Evolutionary conservation across 53 echinoderm and acorn worm genomes (phyloP).

Genomic region (Zoroaster sp.): DNA sequence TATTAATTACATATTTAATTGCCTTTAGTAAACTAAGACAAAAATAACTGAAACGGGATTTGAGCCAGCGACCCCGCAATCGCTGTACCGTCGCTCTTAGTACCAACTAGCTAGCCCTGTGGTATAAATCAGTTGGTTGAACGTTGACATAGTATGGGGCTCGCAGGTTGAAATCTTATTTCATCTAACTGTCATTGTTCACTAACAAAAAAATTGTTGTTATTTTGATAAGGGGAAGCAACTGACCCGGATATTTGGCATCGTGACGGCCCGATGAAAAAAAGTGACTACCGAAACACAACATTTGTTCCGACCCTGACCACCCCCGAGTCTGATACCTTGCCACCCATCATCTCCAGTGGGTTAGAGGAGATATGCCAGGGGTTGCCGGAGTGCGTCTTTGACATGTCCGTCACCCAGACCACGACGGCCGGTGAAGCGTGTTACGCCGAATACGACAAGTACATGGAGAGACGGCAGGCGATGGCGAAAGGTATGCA

Average conservation of each 20-base stretch:
- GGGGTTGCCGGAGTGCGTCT: slow-evolving; percentile 21
- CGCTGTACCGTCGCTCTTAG: too few species aligned
- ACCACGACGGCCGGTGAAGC: neutral
- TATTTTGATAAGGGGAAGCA: slow-evolving; percentile 45
- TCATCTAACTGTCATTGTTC: too few species aligned
- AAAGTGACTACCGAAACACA: slow-evolving; percentile 55
- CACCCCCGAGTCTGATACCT: slow-evolving; percentile 31
- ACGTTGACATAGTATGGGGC: too few species aligned
- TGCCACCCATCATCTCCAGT: neutral
- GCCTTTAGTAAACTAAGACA: too few species aligned
- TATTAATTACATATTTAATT: too few species aligned
- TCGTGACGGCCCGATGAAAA: neutral
- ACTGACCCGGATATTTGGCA: slow-evolving; percentile 25
- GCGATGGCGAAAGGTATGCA: neutral
- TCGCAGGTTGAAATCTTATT: too few species aligned
- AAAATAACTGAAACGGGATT: too few species aligned
- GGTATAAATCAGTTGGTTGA: too few species aligned
- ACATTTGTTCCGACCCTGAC: slow-evolving; percentile 59
- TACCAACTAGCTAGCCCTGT: too few species aligned
- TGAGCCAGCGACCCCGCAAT: too few species aligned
- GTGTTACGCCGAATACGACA: neutral
- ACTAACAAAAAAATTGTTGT: too few species aligned
- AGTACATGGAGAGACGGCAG: neutral
- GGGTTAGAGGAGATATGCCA: neutral
- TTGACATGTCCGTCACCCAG: slow-evolving; percentile 50